These are phyloP conservation scores for Propithecus perrieri DNA, from an alignment of 2,797 vertebrate species.

Conservation along the genomic window DNA sequence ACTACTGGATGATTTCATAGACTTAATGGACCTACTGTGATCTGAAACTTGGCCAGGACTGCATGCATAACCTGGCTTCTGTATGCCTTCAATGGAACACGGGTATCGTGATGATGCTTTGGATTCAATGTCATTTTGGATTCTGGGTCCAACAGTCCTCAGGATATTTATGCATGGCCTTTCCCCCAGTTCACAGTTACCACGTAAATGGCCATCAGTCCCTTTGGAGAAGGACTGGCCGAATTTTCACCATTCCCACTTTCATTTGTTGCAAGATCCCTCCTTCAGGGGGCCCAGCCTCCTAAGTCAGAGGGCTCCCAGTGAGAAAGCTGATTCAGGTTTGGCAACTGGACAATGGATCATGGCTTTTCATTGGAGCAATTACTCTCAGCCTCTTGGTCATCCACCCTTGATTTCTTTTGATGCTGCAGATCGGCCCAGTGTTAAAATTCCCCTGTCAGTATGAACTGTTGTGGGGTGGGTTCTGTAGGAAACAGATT, in stretches of 20 bases:
- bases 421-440: background rate
- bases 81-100: background rate
- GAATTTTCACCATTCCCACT: background rate
- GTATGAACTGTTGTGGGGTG: background rate
- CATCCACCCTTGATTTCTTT: background rate
- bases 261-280: background rate
- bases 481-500: background rate
- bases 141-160: background rate
- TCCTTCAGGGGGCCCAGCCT: background rate
- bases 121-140: background rate
- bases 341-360: background rate
- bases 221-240: background rate
- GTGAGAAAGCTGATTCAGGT: background rate
- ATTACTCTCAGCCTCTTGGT: background rate
- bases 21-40: background rate
- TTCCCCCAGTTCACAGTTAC: background rate
- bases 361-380: background rate
- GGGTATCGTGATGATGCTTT: background rate
- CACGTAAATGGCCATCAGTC: background rate
- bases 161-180: background rate
- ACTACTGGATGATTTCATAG: background rate
- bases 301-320: background rate
- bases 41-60: background rate
- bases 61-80: background rate
- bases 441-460: background rate